phyloP scores from a whole-genome alignment of 2,797 vertebrate species.

The Coreius guichenoti region DNA sequence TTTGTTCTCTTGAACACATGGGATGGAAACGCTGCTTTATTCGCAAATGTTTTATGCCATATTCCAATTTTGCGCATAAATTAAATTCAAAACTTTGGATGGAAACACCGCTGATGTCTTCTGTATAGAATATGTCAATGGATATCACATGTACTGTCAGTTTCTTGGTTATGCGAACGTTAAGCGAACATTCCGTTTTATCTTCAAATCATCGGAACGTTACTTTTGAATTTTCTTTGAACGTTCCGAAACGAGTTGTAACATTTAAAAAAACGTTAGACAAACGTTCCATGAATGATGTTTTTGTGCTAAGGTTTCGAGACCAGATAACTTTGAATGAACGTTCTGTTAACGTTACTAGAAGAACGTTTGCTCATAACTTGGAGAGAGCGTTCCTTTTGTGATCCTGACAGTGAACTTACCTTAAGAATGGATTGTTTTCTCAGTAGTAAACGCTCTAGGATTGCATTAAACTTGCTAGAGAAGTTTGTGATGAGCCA shows the following conservation, averaged over 20 bases:
- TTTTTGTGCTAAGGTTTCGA: not conserved
- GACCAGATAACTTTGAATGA: not conserved
- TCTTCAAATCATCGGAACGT: not conserved
- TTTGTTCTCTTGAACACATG: not conserved
- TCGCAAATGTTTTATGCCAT: not conserved
- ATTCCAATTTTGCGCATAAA: not conserved
- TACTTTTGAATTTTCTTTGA: not conserved
- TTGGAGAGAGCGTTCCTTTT: not conserved
- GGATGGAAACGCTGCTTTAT: not conserved
- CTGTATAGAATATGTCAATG: not conserved
- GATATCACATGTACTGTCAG: not conserved
- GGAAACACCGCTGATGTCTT: not conserved
- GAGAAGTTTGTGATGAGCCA: not conserved
- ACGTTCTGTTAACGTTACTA: not conserved
- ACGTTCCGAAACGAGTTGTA: not conserved
- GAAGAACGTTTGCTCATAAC: not conserved
- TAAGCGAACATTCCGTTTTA: not conserved
- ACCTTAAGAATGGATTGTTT: not conserved
- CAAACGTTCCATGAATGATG: not conserved
- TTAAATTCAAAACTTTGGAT: not conserved
- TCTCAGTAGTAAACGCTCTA: not conserved
- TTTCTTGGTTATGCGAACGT: not conserved
- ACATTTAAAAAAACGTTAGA: not conserved
- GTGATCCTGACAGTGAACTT: not conserved
- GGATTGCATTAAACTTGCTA: not conserved